These are phyloP conservation scores for Strigamia transsilvanica DNA, from an alignment of 2,888 invertebrate genomes.

Conservation along the genomic window DNA sequence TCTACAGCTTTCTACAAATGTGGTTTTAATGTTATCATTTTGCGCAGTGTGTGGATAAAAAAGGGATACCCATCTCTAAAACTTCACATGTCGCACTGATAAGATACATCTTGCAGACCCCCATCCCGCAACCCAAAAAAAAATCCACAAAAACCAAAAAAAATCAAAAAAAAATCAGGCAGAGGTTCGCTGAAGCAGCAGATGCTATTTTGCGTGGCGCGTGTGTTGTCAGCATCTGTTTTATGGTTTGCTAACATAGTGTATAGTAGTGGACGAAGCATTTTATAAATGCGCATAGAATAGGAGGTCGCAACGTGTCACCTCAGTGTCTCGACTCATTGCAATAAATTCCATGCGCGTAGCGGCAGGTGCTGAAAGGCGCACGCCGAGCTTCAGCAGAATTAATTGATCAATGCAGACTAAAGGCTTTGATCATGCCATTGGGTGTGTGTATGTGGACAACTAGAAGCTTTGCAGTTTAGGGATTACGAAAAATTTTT, in stretches of 20 bases:
- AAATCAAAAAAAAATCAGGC: not conserved
- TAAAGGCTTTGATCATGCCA: conserved; percentile 43
- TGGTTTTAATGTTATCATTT: conserved; percentile 17
- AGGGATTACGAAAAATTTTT: conserved; percentile 20
- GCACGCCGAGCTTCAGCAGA: conserved; percentile 26
- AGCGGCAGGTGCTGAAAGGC: conserved; percentile 45
- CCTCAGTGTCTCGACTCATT: conserved; percentile 44
- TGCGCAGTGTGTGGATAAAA: not conserved
- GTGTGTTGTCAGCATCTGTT: conserved; percentile 45
- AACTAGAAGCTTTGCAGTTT: conserved; percentile 28
- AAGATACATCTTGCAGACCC: conserved; percentile 7
- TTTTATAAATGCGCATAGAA: conserved; percentile 47
- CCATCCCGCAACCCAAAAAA: not conserved
- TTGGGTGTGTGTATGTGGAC: not conserved
- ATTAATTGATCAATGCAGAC: conserved; percentile 45
- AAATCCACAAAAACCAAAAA: not conserved
- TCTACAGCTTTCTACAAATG: conserved; percentile 16
- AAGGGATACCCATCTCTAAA: conserved; percentile 5
- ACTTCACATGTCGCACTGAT: conserved; percentile 6
- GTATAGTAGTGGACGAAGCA: conserved; percentile 18
- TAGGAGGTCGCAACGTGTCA: conserved; percentile 47
- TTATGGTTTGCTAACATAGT: conserved; percentile 31
- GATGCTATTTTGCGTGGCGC: conserved; percentile 24
- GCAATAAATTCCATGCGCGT: conserved; percentile 45
- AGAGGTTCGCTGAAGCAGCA: conserved; percentile 10